These are phyloP conservation scores for Polymixis flavicincta DNA, from an alignment of 2,888 invertebrate species.

Conservation along the genomic window DNA sequence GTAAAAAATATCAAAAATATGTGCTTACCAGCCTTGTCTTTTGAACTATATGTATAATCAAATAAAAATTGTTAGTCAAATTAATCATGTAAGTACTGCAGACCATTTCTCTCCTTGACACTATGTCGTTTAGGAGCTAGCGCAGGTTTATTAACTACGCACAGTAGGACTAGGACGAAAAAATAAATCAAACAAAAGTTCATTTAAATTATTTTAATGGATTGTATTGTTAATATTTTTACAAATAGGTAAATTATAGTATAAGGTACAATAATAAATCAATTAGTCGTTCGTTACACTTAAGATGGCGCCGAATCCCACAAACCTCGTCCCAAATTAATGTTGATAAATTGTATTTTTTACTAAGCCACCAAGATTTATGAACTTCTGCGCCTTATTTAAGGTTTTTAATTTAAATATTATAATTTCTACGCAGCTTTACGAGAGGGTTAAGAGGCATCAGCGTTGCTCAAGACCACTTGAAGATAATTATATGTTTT, in stretches of 20 bases:
- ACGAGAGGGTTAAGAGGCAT: slow-evolving; percentile 51
- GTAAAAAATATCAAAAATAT: too few species aligned
- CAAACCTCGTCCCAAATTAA: slow-evolving; percentile 56
- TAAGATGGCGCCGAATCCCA: slow-evolving; percentile 51
- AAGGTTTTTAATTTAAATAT: slow-evolving; percentile 56
- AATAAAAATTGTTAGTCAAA: too few species aligned
- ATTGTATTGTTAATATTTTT: slow-evolving; percentile 65
- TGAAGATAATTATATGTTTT: too few species aligned
- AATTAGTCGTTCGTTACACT: slow-evolving; percentile 60
- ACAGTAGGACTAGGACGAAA: too few species aligned
- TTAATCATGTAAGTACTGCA: too few species aligned
- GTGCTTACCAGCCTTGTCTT: too few species aligned
- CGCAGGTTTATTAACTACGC: too few species aligned
- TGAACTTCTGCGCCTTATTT: slow-evolving; percentile 54
- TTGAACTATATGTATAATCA: too few species aligned
- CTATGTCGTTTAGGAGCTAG: too few species aligned
- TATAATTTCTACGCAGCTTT: slow-evolving; percentile 45
- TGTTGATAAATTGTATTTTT: slow-evolving; percentile 65
- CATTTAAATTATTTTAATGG: slow-evolving; percentile 57
- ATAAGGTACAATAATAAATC: slow-evolving; percentile 64
- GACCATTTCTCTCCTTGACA: too few species aligned
- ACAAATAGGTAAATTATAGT: slow-evolving; percentile 51
- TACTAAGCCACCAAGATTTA: slow-evolving; percentile 61
- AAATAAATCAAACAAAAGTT: slow-evolving; percentile 30
- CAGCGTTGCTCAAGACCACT: slow-evolving; percentile 50